Conservation (phyloP, 2,797 vertebrate genomes). For the Danio aesculapii region DNA sequence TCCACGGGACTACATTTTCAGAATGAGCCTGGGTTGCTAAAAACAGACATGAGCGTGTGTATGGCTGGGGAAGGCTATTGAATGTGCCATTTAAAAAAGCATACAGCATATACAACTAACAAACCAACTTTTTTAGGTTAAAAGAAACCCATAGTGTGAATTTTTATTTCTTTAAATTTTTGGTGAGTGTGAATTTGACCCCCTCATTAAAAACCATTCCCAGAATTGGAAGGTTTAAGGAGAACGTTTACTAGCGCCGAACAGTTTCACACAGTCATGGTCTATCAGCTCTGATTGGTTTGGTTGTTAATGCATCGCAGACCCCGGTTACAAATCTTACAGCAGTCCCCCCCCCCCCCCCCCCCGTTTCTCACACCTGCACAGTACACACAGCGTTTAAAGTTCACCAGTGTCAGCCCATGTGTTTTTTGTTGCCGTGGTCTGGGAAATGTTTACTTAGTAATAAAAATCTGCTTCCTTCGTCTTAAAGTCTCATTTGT, state of each 20-base stretch:
- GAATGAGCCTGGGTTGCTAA: no score
- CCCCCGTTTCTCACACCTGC: slow-evolving; percentile 15
- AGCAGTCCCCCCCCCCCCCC: background rate
- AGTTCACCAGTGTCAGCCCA: slow-evolving; percentile 25
- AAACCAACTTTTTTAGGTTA: no score
- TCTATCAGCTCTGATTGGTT: background rate
- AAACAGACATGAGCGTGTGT: no score
- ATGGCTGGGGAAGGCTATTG: no score
- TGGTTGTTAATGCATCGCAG: background rate
- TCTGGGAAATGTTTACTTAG: slow-evolving; percentile 72
- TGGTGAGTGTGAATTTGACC: background rate
- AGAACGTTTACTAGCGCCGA: background rate
- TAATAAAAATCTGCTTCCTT: slow-evolving; percentile 53
- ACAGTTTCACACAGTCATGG: background rate
- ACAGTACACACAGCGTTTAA: slow-evolving; percentile 9
- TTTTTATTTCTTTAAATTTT: no score
- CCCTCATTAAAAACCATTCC: background rate
- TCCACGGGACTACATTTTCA: no score
- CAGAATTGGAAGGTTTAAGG: background rate
- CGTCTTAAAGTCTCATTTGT: slow-evolving; percentile 36
- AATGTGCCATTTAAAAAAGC: no score
- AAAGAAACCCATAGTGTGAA: no score
- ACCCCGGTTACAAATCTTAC: background rate
- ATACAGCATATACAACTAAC: no score
- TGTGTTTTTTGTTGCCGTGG: slow-evolving; percentile 45